Conservation (phyloP, 2,797 vertebrate species). For the Sebastes kiyomatsui region DNA sequence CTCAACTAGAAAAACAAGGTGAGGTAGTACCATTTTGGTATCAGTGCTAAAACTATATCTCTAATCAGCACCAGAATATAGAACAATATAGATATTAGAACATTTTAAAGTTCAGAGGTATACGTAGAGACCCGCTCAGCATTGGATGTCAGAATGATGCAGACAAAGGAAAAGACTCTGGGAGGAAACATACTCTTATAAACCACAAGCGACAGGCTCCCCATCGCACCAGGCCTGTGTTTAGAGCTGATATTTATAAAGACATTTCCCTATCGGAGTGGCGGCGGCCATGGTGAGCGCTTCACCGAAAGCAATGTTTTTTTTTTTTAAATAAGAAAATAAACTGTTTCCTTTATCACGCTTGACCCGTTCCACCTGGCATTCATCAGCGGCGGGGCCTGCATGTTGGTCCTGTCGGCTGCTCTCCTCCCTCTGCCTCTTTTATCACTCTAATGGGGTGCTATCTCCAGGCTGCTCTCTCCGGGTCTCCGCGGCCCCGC, state of each 20-base stretch:
- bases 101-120: background rate
- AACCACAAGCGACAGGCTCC: slow-evolving; percentile 29
- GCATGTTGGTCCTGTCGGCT: slow-evolving; percentile 80
- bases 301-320: slow-evolving; percentile 59
- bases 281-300: slow-evolving; percentile 50
- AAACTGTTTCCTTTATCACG: slow-evolving; percentile 77
- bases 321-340: slow-evolving; percentile 80
- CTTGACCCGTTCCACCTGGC: slow-evolving; percentile 83
- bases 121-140: background rate
- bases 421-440: slow-evolving; percentile 77
- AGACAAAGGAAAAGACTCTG: slow-evolving; percentile 2
- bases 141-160: slow-evolving; percentile 13
- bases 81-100: background rate
- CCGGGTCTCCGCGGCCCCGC: slow-evolving; percentile 63
- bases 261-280: slow-evolving; percentile 62
- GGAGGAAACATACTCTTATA: slow-evolving; percentile 12
- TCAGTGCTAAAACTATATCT: background rate
- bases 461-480: slow-evolving; percentile 79
- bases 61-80: background rate
- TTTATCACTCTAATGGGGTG: slow-evolving; percentile 85
- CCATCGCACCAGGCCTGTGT: slow-evolving; percentile 29
- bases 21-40: background rate
- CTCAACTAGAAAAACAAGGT: background rate
- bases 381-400: slow-evolving; percentile 80
- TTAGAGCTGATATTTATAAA: slow-evolving; percentile 72